Percentiles rank a stretch among this genome's conserved stretches.
Conservation (phyloP, 2,113 vertebrate genomes). For the Apeltes quadracus region DNA sequence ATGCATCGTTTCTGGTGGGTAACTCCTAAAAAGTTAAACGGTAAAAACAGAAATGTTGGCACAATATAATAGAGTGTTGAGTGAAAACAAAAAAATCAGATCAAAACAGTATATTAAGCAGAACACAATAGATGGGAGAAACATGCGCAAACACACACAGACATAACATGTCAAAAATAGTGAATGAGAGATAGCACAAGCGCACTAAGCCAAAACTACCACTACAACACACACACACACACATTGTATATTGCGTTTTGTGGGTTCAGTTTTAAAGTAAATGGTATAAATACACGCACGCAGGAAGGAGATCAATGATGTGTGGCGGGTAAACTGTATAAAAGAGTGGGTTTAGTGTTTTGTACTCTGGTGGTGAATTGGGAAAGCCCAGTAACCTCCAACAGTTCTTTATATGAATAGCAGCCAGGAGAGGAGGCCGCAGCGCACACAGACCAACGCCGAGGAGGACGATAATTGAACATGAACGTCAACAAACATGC, state of each 20-base stretch:
- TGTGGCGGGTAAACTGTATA: conserved; percentile 48
- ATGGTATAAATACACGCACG: conserved; percentile 34
- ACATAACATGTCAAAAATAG: background rate
- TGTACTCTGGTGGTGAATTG: conserved; percentile 68
- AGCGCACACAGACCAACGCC: conserved; percentile 43
- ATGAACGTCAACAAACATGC: conserved; percentile 31
- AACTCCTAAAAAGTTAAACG: background rate
- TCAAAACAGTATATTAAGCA: conserved; percentile 6
- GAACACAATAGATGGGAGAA: conserved; percentile 4
- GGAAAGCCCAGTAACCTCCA: conserved; percentile 77
- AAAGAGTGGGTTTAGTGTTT: conserved; percentile 61
- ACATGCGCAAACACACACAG: conserved; percentile 1
- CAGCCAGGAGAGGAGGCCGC: conserved; percentile 65
- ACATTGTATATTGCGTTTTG: conserved; percentile 24
- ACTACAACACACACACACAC: background rate
- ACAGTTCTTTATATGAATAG: conserved; percentile 60
- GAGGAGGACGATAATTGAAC: conserved; percentile 49
- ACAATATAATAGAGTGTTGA: background rate
- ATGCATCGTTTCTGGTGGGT: conserved; percentile 4
- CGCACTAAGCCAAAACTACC: background rate
- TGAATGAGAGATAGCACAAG: conserved; percentile 17
- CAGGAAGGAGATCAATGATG: conserved; percentile 49
- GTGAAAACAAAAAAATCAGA: background rate
- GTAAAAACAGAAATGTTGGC: background rate
- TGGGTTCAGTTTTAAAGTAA: conserved; percentile 31